Base-by-base conservation (phyloP, 1,140 invertebrate species). In the Phocides pigmalion region DNA sequence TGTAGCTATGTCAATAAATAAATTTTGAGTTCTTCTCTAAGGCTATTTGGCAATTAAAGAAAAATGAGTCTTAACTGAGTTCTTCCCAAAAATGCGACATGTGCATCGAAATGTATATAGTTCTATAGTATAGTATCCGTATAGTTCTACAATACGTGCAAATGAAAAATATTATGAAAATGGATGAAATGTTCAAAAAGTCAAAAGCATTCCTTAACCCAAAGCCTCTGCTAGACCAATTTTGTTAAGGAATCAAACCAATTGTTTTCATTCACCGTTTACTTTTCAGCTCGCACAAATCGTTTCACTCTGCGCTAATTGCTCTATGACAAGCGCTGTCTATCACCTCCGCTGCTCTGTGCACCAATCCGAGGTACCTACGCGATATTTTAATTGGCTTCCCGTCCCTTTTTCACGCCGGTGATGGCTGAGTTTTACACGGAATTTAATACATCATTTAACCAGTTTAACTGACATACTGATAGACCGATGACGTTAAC, bases 361-460 rank as follows among this genome's bases (percentile, higher is more conserved):
- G 69, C 49, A 64, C 58, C 62, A 66, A 66, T 62, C 63, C 50
- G 47, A 68, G 66, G 32, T 35, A 35, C 32, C 59, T 66, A 49
- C 17, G 42, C 44, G 76, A 75, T 83, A 79, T 84, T 76, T 78
- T 82, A 81, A 82, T 84, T 82, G 76, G 74, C 70, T 67, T 68
- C 58, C 42, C 54, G 62, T 72, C 71, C 71, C 71, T 70, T 58
- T 37, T 74, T 67, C 66, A 64, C 68, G 72, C 64, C 69, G 50
- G 62, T 72, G 64, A 66, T 64, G 42, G 49, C 64, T 67, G 72
- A 76, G 68, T 82, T 77, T 82, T 78, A 82, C 72, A 75, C 64
- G 53, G 66, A 74, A 79, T 82, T 82, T 82, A 81, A 84, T 81
- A 81, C 74, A 79, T 84, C 76, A 81, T 81, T 81, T 74, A 68